Conservation (phyloP, 1,140 invertebrate species). For the Drosophila funebris region DNA sequence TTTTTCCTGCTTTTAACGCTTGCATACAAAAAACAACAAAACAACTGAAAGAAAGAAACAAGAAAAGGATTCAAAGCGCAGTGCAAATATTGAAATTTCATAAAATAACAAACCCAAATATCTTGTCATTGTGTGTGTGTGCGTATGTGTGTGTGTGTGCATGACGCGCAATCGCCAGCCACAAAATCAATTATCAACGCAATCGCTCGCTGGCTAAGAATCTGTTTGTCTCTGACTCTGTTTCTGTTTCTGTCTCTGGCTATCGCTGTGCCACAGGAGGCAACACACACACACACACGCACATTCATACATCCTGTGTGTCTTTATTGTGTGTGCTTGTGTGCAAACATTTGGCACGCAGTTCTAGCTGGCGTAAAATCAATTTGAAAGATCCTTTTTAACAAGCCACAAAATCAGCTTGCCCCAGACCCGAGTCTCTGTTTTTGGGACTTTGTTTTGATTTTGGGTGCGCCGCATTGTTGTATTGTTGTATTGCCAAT, state of each 20-base stretch:
- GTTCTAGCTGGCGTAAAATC: constrained; percentile 71
- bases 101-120: constrained; percentile 39
- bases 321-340: constrained; percentile 46
- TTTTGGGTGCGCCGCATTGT: constrained; percentile 62
- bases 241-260: neutral
- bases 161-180: constrained; percentile 60
- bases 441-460: constrained; percentile 56
- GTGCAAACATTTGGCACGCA: constrained; percentile 65
- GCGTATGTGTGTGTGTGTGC: constrained; percentile 17
- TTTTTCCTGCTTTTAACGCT: constrained; percentile 47
- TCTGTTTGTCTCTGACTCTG: neutral
- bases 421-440: constrained; percentile 18
- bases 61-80: constrained; percentile 68
- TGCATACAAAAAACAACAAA: constrained; percentile 39
- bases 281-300: neutral
- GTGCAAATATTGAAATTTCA: constrained; percentile 68
- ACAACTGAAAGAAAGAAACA: constrained; percentile 19
- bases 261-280: neutral
- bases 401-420: constrained; percentile 65
- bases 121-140: constrained; percentile 18
- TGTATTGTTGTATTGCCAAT: constrained; percentile 11
- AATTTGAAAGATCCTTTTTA: constrained; percentile 66
- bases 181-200: constrained; percentile 83
- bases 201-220: neutral
- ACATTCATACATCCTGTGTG: constrained; percentile 3